phyloP scores from a whole-genome alignment of 2,888 invertebrate species.

The Hirtodrosophila alboralis region DNA sequence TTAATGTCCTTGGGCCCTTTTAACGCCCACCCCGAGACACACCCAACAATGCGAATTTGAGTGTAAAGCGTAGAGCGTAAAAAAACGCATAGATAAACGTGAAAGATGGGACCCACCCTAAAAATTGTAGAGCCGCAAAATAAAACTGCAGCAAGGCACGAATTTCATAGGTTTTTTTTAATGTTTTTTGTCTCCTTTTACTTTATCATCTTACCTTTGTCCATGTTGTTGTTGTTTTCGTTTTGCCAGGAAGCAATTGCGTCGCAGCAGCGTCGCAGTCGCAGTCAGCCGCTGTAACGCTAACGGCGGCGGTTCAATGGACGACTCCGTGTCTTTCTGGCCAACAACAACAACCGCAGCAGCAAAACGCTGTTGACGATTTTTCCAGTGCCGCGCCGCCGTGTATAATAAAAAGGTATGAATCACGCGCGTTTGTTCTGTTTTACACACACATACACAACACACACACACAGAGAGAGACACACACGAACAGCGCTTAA shows the following conservation, averaged over 20 bases:
- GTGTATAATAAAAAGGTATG: constrained; percentile 48
- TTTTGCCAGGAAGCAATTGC: constrained; percentile 60
- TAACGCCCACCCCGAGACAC: constrained; percentile 53
- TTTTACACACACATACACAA: constrained; percentile 35
- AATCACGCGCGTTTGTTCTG: constrained; percentile 65
- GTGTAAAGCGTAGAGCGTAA: constrained; percentile 48
- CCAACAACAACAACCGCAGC: constrained; percentile 34
- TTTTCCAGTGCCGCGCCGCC: constrained; percentile 33
- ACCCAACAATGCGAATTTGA: constrained; percentile 67
- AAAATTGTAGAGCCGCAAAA: constrained; percentile 23
- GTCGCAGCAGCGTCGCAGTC: constrained; percentile 45
- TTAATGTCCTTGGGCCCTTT: constrained; percentile 60
- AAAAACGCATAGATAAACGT: constrained; percentile 48
- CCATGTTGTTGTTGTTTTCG: constrained; percentile 53
- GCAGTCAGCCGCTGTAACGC: constrained; percentile 6
- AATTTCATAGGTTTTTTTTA: constrained; percentile 42
- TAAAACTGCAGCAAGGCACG: constrained; percentile 51
- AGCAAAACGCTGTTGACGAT: constrained; percentile 28
- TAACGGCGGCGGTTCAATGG: constrained; percentile 65
- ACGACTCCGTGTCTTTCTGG: constrained; percentile 50
- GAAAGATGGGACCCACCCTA: constrained; percentile 51
- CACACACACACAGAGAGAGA: constrained; percentile 12
- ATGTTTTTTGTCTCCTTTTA: constrained; percentile 15
- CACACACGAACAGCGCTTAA: constrained; percentile 26
- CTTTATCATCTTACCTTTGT: constrained; percentile 63